Percentiles rank a stretch among this genome's conserved stretches.
phyloP scores from a whole-genome alignment of 2,797 vertebrate species.

The Bovichtus diacanthus region DNA sequence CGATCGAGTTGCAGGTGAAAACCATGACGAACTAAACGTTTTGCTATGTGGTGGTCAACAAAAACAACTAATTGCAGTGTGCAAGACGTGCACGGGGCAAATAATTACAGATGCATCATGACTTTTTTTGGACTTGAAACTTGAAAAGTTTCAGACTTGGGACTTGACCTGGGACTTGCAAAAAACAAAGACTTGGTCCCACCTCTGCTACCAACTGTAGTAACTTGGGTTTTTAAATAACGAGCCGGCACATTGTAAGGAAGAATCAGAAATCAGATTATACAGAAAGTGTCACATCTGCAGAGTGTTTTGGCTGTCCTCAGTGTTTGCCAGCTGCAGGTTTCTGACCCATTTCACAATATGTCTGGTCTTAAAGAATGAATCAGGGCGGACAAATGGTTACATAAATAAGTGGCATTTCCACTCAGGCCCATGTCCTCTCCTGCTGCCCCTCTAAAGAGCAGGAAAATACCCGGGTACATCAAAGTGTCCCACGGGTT shows the following conservation, averaged over 20 bases:
- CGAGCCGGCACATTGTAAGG: not conserved
- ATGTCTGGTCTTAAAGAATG: conserved; percentile 60
- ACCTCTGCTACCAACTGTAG: not conserved
- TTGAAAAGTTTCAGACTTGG: too few relatives aligned
- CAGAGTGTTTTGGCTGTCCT: conserved; percentile 7
- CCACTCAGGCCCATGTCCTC: conserved; percentile 71
- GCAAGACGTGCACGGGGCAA: too few relatives aligned
- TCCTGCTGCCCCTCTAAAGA: conserved; percentile 50
- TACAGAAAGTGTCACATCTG: conserved; percentile 27
- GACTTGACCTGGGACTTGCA: too few relatives aligned
- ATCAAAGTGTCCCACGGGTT: conserved; percentile 56
- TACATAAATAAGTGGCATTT: conserved; percentile 80
- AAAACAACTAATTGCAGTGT: too few relatives aligned
- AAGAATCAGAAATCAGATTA: not conserved
- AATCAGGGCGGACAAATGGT: conserved; percentile 55
- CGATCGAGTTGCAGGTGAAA: too few relatives aligned
- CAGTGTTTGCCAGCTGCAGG: conserved; percentile 39
- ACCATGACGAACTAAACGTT: too few relatives aligned
- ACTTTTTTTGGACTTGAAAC: too few relatives aligned
- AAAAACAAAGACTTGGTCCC: too few relatives aligned
- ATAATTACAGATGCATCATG: too few relatives aligned
- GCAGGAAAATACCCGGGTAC: conserved; percentile 60
- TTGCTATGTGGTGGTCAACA: too few relatives aligned
- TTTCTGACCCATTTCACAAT: conserved; percentile 78
- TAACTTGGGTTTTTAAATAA: not conserved